These are phyloP conservation scores for Pristis pectinata DNA, from an alignment of 2,797 vertebrate genomes.

Conservation along the genomic window DNA sequence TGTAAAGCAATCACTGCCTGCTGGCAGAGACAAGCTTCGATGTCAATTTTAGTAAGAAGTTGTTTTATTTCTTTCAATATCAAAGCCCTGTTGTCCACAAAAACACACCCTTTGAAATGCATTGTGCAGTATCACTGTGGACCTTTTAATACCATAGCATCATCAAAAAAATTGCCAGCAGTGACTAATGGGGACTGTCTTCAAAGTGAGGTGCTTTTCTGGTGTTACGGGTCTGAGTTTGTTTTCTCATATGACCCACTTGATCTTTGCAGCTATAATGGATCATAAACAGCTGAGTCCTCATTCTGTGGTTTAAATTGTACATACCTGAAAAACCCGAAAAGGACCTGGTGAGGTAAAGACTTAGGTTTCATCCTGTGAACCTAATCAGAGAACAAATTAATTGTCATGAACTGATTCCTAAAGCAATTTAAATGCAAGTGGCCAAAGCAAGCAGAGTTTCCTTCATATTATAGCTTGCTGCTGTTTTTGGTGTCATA, in stretches of 20 bases:
- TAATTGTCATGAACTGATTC: slow-evolving; percentile 56
- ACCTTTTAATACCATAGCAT: slow-evolving; percentile 38
- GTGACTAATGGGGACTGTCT: slow-evolving; percentile 37
- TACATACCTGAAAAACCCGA: slow-evolving; percentile 41
- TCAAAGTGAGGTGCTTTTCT: slow-evolving; percentile 30
- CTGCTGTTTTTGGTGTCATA: background rate
- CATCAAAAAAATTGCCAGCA: slow-evolving; percentile 37
- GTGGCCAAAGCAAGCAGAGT: slow-evolving; percentile 37
- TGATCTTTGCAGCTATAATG: slow-evolving; percentile 35
- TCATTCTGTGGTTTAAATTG: slow-evolving; percentile 45
- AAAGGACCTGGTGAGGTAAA: slow-evolving; percentile 45
- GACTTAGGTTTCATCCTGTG: slow-evolving; percentile 49
- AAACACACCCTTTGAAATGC: slow-evolving; percentile 26
- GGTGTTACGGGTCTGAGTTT: background rate
- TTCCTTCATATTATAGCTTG: slow-evolving; percentile 20
- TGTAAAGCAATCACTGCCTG: slow-evolving; percentile 39
- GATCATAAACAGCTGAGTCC: background rate
- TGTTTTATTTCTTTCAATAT: slow-evolving; percentile 39
- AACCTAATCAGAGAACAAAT: slow-evolving; percentile 52
- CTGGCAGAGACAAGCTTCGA: slow-evolving; percentile 34
- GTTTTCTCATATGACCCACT: slow-evolving; percentile 1
- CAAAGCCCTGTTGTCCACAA: slow-evolving; percentile 39
- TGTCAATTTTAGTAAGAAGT: slow-evolving; percentile 39
- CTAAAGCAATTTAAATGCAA: slow-evolving; percentile 47
- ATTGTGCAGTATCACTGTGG: slow-evolving; percentile 37